phyloP scores from a whole-genome alignment of 2,113 vertebrate species.

The Miniopterus natalensis region DNA sequence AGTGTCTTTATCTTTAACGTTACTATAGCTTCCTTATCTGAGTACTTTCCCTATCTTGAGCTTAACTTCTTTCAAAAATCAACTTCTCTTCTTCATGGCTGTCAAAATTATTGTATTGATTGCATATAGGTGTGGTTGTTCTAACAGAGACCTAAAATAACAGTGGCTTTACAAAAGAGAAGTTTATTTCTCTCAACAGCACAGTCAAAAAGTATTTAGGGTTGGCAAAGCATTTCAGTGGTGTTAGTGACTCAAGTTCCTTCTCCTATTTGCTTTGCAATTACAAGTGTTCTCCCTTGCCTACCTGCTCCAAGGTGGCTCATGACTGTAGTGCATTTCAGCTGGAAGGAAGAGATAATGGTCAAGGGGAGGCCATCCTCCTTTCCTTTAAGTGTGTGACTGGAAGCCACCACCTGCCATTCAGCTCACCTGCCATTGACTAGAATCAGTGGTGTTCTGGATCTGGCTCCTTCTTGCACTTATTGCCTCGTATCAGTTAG shows the following conservation, averaged over 20 bases:
- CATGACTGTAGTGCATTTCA: background rate
- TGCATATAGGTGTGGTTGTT: background rate
- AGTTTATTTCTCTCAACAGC: background rate
- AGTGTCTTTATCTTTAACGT: background rate
- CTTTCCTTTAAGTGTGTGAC: background rate
- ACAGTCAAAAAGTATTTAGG: background rate
- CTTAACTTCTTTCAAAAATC: background rate
- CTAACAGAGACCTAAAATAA: constrained; percentile 1
- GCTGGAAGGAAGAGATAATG: background rate
- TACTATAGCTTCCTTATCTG: background rate
- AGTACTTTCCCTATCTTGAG: background rate
- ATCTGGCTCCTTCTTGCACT: background rate
- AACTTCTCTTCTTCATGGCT: background rate
- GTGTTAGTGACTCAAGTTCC: background rate
- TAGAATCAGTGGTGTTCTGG: background rate
- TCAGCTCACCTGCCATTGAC: background rate
- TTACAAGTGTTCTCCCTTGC: background rate
- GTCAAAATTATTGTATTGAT: background rate
- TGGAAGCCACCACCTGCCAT: background rate
- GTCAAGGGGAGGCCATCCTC: background rate
- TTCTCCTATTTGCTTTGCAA: background rate
- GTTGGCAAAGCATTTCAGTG: background rate
- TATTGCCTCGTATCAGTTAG: background rate
- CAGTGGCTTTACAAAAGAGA: background rate
- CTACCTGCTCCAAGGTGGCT: background rate